Percentiles rank a stretch among this genome's conserved stretches.
Conservation (phyloP, 2,113 vertebrate genomes). For the Bubo bubo region DNA sequence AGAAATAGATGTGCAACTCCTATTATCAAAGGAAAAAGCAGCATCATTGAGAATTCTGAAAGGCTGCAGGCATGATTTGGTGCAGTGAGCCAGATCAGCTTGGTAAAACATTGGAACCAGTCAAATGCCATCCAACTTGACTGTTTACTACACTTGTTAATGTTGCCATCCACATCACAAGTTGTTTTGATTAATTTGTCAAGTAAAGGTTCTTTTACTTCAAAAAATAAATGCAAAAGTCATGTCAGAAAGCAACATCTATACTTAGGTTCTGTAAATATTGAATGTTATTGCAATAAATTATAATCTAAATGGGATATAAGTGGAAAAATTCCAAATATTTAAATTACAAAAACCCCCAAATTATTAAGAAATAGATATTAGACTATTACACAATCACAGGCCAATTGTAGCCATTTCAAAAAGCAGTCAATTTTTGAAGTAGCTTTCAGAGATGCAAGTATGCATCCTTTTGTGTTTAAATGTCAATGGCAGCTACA, state of each 20-base stretch:
- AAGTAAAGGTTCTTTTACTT: neutral
- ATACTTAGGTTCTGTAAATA: neutral
- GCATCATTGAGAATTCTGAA: slow-evolving; percentile 29
- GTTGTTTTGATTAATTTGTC: neutral
- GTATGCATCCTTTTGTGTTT: neutral
- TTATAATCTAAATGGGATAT: neutral
- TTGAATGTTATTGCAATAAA: neutral
- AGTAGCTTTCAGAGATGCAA: neutral
- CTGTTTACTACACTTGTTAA: neutral
- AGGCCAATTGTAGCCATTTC: neutral
- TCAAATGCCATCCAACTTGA: neutral
- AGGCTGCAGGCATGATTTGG: neutral
- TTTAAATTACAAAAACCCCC: neutral
- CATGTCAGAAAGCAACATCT: neutral
- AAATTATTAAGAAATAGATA: neutral
- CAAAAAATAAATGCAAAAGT: neutral
- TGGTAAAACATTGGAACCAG: neutral
- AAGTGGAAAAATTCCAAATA: neutral
- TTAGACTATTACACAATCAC: neutral
- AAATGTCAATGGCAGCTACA: neutral
- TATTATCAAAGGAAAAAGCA: slow-evolving; percentile 55
- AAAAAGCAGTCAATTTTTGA: neutral
- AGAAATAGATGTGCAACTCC: slow-evolving; percentile 32
- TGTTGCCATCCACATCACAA: neutral
- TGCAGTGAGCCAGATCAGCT: slow-evolving; percentile 19